A percentile compares a stretch with the other conserved stretches of the same genome.
Evolutionary conservation across 2,888 invertebrate species (phyloP).

Genomic region (Andrena chrysosceles): DNA sequence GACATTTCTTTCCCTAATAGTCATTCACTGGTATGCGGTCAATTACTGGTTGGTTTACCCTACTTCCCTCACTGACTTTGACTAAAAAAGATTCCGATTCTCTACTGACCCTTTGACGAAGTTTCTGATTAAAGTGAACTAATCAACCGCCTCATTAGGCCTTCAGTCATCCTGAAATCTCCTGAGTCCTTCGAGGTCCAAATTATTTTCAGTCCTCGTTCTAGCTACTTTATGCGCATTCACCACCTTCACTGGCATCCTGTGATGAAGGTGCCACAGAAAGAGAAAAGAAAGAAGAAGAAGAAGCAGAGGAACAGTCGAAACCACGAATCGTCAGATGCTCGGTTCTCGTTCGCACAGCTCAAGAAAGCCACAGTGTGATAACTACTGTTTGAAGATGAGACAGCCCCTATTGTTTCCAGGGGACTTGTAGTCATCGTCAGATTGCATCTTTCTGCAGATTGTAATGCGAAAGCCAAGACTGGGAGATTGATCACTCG

Average conservation of each 20-base stretch:
- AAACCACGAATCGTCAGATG: slow-evolving; percentile 65
- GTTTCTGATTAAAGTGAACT: too few relatives aligned
- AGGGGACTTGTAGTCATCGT: slow-evolving; percentile 45
- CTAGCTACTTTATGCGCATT: background rate
- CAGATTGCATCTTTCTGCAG: slow-evolving; percentile 38
- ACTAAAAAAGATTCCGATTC: too few relatives aligned
- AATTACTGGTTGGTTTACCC: too few relatives aligned
- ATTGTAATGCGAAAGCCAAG: slow-evolving; percentile 38
- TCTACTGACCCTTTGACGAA: too few relatives aligned
- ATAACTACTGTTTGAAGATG: slow-evolving; percentile 65
- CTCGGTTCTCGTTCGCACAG: slow-evolving; percentile 47
- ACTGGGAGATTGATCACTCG: slow-evolving; percentile 24
- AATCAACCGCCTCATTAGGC: too few relatives aligned
- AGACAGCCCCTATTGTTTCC: slow-evolving; percentile 47
- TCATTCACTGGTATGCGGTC: too few relatives aligned
- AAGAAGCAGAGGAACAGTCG: slow-evolving; percentile 6
- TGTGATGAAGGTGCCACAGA: too few relatives aligned
- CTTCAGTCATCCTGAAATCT: too few relatives aligned
- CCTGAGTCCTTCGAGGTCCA: too few relatives aligned
- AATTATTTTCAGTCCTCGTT: too few relatives aligned
- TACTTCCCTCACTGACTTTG: too few relatives aligned
- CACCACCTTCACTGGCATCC: background rate
- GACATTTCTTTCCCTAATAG: too few relatives aligned
- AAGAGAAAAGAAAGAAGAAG: background rate
- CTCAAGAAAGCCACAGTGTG: slow-evolving; percentile 49